Conservation (phyloP, 1,140 invertebrate genomes). For the Pristionchus pacificus region DNA sequence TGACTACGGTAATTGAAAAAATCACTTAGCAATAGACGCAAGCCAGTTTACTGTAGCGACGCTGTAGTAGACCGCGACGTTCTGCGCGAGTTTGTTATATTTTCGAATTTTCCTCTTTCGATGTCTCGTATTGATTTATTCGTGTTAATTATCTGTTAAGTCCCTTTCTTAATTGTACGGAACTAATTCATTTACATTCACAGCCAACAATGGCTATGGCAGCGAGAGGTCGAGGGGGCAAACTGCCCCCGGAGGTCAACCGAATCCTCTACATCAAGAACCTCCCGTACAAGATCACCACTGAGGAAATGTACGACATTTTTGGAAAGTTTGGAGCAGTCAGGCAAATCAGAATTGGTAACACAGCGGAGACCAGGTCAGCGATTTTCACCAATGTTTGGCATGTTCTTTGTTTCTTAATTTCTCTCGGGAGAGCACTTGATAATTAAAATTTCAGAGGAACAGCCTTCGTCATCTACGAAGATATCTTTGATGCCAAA, state of each 20-base stretch:
- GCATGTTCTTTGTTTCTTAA: too few relatives aligned
- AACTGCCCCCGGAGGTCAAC: constrained; percentile 68
- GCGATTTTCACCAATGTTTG: background rate
- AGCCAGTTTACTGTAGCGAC: too few relatives aligned
- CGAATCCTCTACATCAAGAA: constrained; percentile 93
- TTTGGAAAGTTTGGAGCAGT: constrained; percentile 99
- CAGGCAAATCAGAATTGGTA: constrained; percentile 92
- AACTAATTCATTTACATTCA: too few relatives aligned
- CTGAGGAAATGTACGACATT: constrained; percentile 99
- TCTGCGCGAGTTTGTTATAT: too few relatives aligned
- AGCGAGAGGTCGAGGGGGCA: background rate
- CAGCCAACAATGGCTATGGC: background rate
- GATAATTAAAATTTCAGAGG: constrained; percentile 65
- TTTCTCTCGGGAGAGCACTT: too few relatives aligned
- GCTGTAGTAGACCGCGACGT: too few relatives aligned
- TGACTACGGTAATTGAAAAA: too few relatives aligned
- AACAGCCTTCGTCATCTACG: constrained; percentile 97
- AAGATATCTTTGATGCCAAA: constrained; percentile 99
- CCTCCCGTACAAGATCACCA: constrained; percentile 96
- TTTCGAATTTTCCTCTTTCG: too few relatives aligned
- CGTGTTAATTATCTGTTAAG: too few relatives aligned
- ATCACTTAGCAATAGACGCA: too few relatives aligned
- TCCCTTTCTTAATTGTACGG: too few relatives aligned
- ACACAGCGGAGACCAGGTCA: constrained; percentile 81
- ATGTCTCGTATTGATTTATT: too few relatives aligned